phyloP scores from a whole-genome alignment of 2,113 vertebrate genomes.

The Mustelus asterias region DNA sequence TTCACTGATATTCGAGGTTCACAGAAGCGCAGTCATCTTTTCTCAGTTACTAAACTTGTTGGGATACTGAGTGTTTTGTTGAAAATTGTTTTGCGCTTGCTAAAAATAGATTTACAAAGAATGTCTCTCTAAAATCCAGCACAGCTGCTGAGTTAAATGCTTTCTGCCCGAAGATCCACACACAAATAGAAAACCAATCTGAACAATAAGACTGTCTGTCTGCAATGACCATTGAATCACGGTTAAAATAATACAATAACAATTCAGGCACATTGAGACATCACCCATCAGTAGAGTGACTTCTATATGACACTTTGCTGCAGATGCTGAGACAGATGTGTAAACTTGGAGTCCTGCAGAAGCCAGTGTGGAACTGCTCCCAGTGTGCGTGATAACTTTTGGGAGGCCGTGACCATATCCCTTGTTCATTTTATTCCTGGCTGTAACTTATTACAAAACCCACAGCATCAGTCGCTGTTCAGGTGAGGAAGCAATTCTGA shows the following conservation, averaged over 20 bases:
- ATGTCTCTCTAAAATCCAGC: background rate
- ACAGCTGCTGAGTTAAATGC: background rate
- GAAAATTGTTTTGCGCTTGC: background rate
- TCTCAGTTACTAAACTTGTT: background rate
- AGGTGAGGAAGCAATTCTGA: background rate
- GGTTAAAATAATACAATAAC: background rate
- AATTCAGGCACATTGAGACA: background rate
- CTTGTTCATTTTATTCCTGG: background rate
- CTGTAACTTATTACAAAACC: constrained; percentile 4
- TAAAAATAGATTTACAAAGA: background rate
- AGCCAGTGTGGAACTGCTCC: background rate
- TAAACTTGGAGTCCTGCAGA: background rate
- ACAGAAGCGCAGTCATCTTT: background rate
- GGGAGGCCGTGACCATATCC: background rate
- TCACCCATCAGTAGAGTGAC: background rate
- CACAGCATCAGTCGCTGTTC: background rate
- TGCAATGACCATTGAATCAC: background rate
- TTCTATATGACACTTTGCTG: background rate
- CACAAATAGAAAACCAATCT: background rate
- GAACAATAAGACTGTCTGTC: background rate
- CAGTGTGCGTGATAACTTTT: background rate
- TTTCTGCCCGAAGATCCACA: no score
- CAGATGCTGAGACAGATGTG: background rate
- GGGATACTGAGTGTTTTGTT: background rate
- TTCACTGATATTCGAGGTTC: background rate